Percentiles rank a stretch among this genome's conserved stretches.
phyloP scores from a whole-genome alignment of 1,140 invertebrate genomes.

The Drosophila miranda region DNA sequence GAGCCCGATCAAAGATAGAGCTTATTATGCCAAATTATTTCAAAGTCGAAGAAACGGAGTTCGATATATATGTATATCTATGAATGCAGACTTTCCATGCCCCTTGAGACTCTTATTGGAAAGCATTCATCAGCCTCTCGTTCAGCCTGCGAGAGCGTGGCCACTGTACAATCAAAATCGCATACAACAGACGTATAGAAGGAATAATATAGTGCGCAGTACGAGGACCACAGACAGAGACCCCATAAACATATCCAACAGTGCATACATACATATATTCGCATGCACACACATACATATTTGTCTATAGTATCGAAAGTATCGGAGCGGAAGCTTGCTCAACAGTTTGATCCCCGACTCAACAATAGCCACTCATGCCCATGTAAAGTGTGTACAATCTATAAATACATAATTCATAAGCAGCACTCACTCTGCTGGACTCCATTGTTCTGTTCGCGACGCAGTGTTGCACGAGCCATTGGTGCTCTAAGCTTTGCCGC shows the following conservation, averaged over 20 bases:
- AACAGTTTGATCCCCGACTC: slow-evolving; percentile 43
- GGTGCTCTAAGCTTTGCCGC: slow-evolving; percentile 36
- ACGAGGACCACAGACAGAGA: neutral
- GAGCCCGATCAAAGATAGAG: slow-evolving; percentile 34
- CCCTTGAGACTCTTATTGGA: slow-evolving; percentile 34
- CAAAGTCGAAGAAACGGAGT: slow-evolving; percentile 14
- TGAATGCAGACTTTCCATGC: neutral
- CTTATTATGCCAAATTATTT: slow-evolving; percentile 68
- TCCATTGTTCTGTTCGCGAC: slow-evolving; percentile 13
- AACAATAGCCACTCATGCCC: slow-evolving; percentile 37
- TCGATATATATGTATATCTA: slow-evolving; percentile 26
- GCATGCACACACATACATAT: slow-evolving; percentile 41
- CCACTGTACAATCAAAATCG: slow-evolving; percentile 42
- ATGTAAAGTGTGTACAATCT: slow-evolving; percentile 44
- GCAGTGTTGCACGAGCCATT: neutral
- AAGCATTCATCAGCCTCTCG: slow-evolving; percentile 26
- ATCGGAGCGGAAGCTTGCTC: slow-evolving; percentile 10
- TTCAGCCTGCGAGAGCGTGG: slow-evolving; percentile 12
- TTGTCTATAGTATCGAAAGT: slow-evolving; percentile 34
- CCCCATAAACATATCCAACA: slow-evolving; percentile 50
- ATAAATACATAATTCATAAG: slow-evolving; percentile 56
- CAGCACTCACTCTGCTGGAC: slow-evolving; percentile 15
- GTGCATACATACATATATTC: slow-evolving; percentile 21
- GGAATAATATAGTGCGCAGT: slow-evolving; percentile 11
- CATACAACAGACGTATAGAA: neutral